Conservation (phyloP, 2,888 invertebrate species). For the Falcaria lacertinaria region DNA sequence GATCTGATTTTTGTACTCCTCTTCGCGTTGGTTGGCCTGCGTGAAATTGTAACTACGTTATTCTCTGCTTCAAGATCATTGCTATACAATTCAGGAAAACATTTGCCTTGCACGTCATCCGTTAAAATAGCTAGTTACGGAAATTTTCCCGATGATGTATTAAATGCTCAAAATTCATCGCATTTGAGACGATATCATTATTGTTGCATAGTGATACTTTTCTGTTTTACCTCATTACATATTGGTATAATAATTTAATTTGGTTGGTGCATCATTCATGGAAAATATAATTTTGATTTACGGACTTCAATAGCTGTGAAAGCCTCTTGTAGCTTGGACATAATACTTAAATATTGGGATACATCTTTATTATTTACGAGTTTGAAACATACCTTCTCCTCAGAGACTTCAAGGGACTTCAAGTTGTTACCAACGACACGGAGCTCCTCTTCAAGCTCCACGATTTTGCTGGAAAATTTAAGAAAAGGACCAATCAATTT, state of each 20-base stretch:
- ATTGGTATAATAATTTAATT: neutral
- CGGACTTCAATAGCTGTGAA: neutral
- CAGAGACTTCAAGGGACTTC: conserved; percentile 99
- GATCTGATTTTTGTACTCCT: conserved; percentile 99
- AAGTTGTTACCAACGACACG: conserved; percentile 99
- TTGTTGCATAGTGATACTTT: no score
- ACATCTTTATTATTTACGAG: conserved; percentile 4
- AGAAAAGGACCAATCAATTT: conserved; percentile 49
- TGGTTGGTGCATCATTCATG: conserved; percentile 69
- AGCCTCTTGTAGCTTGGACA: neutral
- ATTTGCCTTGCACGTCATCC: neutral
- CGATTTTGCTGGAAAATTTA: conserved; percentile 93
- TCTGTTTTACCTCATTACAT: neutral
- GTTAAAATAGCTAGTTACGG: neutral
- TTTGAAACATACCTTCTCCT: conserved; percentile 93
- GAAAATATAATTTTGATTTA: conserved; percentile 1
- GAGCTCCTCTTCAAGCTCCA: conserved; percentile 99
- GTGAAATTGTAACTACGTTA: conserved; percentile 52
- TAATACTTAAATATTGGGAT: neutral
- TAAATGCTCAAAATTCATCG: neutral
- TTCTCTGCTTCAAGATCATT: conserved; percentile 13
- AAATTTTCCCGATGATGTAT: neutral
- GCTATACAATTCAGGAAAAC: conserved; percentile 1
- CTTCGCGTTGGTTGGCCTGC: conserved; percentile 99
- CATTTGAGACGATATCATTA: neutral